phyloP scores from a whole-genome alignment of 2,797 vertebrate genomes.

The Heliangelus exortis region DNA sequence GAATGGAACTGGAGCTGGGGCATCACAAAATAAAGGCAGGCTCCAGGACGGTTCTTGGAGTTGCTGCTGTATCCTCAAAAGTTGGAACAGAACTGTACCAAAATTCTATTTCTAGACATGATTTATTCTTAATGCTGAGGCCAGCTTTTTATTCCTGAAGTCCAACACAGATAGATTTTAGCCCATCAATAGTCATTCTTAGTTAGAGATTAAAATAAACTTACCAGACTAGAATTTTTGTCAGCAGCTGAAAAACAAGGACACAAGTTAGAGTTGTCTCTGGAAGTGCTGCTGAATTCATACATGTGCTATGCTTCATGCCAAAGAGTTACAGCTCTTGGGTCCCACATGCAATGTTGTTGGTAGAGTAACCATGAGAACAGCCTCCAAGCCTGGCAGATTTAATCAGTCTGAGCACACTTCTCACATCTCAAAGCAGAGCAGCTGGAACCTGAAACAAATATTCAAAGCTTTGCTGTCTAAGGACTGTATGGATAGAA shows the following conservation, averaged over 20 bases:
- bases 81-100: neutral
- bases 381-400: neutral
- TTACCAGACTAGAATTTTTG: neutral
- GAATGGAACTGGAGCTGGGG: neutral
- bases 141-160: neutral
- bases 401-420: neutral
- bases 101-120: neutral
- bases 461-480: neutral
- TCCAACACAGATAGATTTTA: neutral
- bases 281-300: neutral
- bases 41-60: neutral
- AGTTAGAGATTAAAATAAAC: neutral
- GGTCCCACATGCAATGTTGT: neutral
- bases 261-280: neutral
- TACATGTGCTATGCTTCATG: neutral
- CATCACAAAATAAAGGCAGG: neutral
- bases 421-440: neutral
- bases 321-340: neutral
- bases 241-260: constrained; percentile 11
- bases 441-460: neutral
- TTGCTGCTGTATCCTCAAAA: neutral
- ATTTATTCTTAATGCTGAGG: neutral
- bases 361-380: neutral
- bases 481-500: neutral
- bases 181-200: neutral